These are phyloP conservation scores for Andrena minutula DNA, from an alignment of 2,888 invertebrate genomes.

Conservation along the genomic window DNA sequence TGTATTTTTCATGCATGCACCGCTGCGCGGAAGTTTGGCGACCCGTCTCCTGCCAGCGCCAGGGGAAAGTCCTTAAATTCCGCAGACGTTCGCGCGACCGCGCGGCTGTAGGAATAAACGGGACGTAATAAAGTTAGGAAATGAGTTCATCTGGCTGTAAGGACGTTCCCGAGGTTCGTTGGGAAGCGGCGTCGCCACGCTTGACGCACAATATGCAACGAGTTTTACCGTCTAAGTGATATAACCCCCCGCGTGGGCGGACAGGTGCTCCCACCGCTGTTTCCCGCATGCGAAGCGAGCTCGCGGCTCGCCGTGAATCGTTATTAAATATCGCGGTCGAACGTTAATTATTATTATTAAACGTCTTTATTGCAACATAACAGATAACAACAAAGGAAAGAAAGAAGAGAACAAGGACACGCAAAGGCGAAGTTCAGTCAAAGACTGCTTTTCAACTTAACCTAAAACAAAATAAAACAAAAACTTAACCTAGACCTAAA, in stretches of 20 bases:
- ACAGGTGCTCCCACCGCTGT: constrained; percentile 64
- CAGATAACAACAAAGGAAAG: too few species aligned
- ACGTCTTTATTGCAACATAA: too few species aligned
- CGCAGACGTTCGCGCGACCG: neutral
- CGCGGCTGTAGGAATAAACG: constrained; percentile 9
- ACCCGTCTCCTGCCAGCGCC: neutral
- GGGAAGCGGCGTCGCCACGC: neutral
- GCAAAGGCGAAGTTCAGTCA: too few species aligned
- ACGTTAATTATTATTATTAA: too few species aligned
- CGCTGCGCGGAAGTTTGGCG: too few species aligned
- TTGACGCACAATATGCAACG: constrained; percentile 26
- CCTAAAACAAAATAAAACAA: too few species aligned
- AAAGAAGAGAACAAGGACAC: too few species aligned
- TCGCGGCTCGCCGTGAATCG: constrained; percentile 12
- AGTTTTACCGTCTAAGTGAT: constrained; percentile 70
- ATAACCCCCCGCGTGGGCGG: constrained; percentile 71
- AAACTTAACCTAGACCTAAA: too few species aligned
- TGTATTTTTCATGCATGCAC: neutral
- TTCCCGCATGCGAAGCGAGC: constrained; percentile 40
- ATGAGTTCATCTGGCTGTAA: constrained; percentile 9
- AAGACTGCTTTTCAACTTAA: too few species aligned
- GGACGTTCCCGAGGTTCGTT: neutral
- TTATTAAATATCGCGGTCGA: constrained; percentile 6
- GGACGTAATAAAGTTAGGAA: constrained; percentile 20
- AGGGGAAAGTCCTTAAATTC: neutral